Evolutionary conservation across 2,888 invertebrate genomes (phyloP).

Genomic region (Rhodophaea formosa): DNA sequence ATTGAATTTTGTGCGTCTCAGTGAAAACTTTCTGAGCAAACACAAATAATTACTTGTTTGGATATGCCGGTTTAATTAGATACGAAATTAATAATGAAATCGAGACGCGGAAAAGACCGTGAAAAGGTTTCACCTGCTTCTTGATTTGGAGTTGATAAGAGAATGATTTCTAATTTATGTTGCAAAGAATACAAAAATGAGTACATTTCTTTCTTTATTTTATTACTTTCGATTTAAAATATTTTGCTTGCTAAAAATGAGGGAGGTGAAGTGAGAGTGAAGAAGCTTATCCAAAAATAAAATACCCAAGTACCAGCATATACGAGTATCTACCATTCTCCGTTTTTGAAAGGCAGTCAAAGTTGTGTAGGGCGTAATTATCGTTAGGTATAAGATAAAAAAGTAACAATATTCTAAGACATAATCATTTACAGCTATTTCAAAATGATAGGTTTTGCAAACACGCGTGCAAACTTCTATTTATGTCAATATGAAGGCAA

Average conservation of each 20-base stretch:
- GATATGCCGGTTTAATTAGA: neutral
- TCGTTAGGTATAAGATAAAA: no score
- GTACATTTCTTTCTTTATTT: no score
- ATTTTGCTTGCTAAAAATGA: no score
- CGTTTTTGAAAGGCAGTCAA: no score
- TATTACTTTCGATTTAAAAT: no score
- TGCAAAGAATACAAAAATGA: no score
- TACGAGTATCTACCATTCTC: no score
- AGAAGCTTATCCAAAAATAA: no score
- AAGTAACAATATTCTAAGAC: neutral
- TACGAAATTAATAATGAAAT: neutral
- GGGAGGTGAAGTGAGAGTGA: no score
- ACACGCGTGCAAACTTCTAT: neutral
- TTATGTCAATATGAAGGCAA: conserved; percentile 18
- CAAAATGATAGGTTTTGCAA: neutral
- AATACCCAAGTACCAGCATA: no score
- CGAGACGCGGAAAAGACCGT: neutral
- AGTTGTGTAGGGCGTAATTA: no score
- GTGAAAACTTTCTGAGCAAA: neutral
- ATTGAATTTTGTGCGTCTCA: neutral
- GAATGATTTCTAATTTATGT: neutral
- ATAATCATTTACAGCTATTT: neutral
- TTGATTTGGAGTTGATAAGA: neutral
- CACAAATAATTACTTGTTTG: neutral
- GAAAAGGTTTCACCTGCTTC: neutral